phyloP scores from a whole-genome alignment of 2,113 vertebrate genomes.

The Crotophaga sulcirostris region DNA sequence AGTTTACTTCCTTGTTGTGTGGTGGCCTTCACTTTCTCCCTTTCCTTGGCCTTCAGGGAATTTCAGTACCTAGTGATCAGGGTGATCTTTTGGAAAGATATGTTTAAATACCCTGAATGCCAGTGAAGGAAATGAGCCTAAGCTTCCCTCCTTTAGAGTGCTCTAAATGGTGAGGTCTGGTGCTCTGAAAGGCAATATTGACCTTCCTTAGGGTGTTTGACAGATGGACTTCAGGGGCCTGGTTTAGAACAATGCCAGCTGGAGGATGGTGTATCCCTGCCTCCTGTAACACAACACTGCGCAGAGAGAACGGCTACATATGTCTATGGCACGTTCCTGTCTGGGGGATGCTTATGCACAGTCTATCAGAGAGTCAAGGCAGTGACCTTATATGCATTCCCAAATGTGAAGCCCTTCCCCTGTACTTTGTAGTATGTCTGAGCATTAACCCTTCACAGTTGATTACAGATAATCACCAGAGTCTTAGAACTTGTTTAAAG shows the following conservation, averaged over 20 bases:
- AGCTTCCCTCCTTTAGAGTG: not conserved
- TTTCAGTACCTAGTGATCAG: not conserved
- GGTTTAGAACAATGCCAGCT: not conserved
- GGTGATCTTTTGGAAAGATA: not conserved
- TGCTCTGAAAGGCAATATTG: not conserved
- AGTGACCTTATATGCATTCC: not conserved
- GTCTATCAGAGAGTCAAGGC: not conserved
- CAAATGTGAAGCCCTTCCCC: not conserved
- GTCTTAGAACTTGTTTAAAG: not conserved
- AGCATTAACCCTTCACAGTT: not conserved
- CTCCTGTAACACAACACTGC: not conserved
- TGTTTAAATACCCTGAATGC: not conserved
- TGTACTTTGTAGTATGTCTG: not conserved
- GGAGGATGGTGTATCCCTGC: not conserved
- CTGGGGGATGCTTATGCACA: not conserved
- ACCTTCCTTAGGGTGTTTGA: not conserved
- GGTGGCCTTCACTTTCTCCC: not conserved
- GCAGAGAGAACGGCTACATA: not conserved
- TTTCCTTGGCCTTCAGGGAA: not conserved
- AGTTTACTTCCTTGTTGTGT: not conserved
- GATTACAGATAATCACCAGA: not conserved
- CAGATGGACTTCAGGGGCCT: not conserved
- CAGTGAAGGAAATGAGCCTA: not conserved
- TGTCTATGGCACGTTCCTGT: not conserved
- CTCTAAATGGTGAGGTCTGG: not conserved